Evolutionary conservation across 1,140 invertebrate genomes (phyloP), one percentile per base, ranked within the genome.

Genomic region (Eupeodes corollae): DNA sequence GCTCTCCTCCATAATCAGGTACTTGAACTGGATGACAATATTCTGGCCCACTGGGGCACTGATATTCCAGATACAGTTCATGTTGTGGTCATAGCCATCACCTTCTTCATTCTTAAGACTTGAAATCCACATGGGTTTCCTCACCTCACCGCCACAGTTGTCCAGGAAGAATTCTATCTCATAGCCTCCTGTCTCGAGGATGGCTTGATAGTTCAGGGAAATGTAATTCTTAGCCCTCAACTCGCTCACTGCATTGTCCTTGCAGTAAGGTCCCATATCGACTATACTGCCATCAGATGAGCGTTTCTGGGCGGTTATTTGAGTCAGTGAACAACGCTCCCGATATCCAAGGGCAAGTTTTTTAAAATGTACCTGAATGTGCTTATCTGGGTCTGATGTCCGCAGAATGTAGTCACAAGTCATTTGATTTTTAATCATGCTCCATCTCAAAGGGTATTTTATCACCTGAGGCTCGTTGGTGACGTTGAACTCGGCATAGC

Each of bases 61-160:
- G 39, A 95, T 82, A 35, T 72, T 59, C 89, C 89, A 94, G 0
- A 75, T 75, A 64, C 91, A 94, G 12, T 46, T 55, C 79, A 80
- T 74, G 63, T 48, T 69, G 62, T 37, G 52, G 42, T 52, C 70
- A 70, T 47, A 59, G 46, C 6, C 52, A 8, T 34, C 45, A 6
- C 18, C 2, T 8, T n/a, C 32, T 1, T 44, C 46, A 16, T 48
- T 37, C 18, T 47, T 52, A 14, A 57, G 55, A 6, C 68, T 56
- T 10, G 55, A 57, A 10, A 77, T 59, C 2, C 62, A 35, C 16
- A 69, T 73, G n/a, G 69, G 69, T 30, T 60, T 33, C 3, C 54
- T 72, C 35, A 77, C 57, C 40, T 69, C 64, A 37, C 74, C 75
- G 31, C 76, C 76, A 54, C 78, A 80, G 6, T 51, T 49, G 46